Evolutionary conservation across 1,140 invertebrate genomes (phyloP).

Genomic region (Mactra quadrangularis): DNA sequence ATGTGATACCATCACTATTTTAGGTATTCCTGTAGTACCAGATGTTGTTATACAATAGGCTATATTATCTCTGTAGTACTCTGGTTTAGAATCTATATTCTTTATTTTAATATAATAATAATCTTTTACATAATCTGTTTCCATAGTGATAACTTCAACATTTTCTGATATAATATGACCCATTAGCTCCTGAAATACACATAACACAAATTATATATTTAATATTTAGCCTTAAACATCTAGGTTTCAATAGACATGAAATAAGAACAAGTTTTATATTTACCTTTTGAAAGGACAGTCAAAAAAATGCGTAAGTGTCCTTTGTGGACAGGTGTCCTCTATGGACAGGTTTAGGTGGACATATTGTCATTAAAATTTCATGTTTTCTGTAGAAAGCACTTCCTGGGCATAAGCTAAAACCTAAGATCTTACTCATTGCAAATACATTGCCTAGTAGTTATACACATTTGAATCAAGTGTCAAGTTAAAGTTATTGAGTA

Average conservation of each 20-base stretch:
- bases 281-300: neutral
- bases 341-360: no score
- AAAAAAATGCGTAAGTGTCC: no score
- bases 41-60: constrained; percentile 83
- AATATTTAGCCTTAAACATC: neutral
- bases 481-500: no score
- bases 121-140: neutral
- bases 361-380: no score
- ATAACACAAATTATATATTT: neutral
- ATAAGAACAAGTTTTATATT: neutral
- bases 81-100: constrained; percentile 6
- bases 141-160: neutral
- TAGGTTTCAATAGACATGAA: neutral
- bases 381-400: no score
- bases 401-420: no score
- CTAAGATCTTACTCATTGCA: no score
- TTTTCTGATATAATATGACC: neutral
- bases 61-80: constrained; percentile 51
- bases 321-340: no score
- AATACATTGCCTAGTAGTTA: no score
- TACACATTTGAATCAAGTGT: no score
- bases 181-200: neutral
- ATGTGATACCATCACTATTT: constrained; percentile 81
- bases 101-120: neutral
- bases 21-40: constrained; percentile 81